Conservation (phyloP, 1,140 invertebrate genomes). For the Periplaneta americana region DNA sequence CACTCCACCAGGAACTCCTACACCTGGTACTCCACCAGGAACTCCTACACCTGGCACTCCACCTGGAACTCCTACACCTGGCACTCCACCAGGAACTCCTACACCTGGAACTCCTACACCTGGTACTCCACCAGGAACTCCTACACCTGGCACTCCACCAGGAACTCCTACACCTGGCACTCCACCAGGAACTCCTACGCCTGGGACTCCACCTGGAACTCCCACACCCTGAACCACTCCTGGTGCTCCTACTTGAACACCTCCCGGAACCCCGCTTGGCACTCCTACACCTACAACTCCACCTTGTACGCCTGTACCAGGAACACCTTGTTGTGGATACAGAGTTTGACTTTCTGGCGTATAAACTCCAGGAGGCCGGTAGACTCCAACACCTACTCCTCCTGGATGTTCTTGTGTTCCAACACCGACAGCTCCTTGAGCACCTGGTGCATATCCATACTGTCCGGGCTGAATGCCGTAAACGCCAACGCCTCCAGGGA, state of each 20-base stretch:
- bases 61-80: conserved; percentile 21
- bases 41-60: conserved; percentile 8
- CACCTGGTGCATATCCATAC: background rate
- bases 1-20: background rate
- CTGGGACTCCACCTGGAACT: conserved; percentile 2
- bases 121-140: conserved; percentile 12
- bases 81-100: conserved; percentile 8
- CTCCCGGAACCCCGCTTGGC: conserved; percentile 13
- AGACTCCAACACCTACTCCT: background rate
- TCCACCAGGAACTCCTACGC: conserved; percentile 15
- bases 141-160: conserved; percentile 16
- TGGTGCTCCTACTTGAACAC: conserved; percentile 8
- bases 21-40: conserved; percentile 15
- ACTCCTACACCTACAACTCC: conserved; percentile 16
- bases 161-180: conserved; percentile 15
- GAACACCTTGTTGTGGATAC: conserved; percentile 11
- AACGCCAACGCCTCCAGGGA: background rate
- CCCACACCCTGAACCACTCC: background rate
- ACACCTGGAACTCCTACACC: conserved; percentile 17
- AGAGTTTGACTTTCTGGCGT: too few species aligned
- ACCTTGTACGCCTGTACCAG: conserved; percentile 14
- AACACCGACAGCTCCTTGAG: background rate
- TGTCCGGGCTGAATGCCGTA: too few species aligned
- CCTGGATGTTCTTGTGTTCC: background rate
- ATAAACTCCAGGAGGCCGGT: background rate